Conservation (phyloP, 2,888 invertebrate genomes). For the Sicus ferrugineus region DNA sequence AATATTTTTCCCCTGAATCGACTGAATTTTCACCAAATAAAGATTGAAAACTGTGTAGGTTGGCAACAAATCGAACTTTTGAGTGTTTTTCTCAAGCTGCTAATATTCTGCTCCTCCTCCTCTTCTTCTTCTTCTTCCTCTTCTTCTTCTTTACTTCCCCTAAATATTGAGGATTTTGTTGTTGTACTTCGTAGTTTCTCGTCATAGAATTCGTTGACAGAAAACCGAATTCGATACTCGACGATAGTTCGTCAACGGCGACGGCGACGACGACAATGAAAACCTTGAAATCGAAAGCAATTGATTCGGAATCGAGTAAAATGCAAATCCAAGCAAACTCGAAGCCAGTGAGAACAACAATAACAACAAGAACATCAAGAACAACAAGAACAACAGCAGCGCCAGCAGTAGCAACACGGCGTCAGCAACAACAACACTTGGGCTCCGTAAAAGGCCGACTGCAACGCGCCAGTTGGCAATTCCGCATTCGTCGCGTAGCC, state of each 20-base stretch:
- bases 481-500: conserved; percentile 52
- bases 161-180: no score
- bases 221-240: conserved; percentile 33
- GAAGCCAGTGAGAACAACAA: not conserved
- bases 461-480: conserved; percentile 45
- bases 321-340: conserved; percentile 33
- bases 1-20: no score
- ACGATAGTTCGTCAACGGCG: not conserved
- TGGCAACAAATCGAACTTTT: no score
- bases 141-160: no score
- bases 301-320: conserved; percentile 43
- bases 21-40: no score
- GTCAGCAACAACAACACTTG: conserved; percentile 4
- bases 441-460: conserved; percentile 27
- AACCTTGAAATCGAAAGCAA: conserved; percentile 49
- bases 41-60: no score
- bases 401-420: conserved; percentile 19
- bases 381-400: conserved; percentile 1
- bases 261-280: conserved; percentile 38
- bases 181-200: no score
- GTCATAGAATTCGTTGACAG: no score
- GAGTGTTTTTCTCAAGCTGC: no score
- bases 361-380: not conserved
- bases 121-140: no score
- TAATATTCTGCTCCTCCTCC: no score